Conservation (phyloP, 2,888 invertebrate genomes). For the Notocelia uddmanniana region DNA sequence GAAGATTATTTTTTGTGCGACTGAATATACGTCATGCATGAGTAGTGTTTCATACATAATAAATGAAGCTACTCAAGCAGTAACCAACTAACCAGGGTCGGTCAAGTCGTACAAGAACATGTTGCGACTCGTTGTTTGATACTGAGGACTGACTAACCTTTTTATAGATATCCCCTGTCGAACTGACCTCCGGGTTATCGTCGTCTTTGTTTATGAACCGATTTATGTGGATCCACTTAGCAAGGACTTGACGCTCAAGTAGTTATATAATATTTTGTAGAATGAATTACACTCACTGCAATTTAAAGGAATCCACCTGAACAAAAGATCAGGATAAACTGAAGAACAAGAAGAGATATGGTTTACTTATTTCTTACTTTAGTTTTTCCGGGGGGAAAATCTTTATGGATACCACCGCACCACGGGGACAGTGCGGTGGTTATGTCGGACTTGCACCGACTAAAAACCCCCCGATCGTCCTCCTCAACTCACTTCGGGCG, state of each 20-base stretch:
- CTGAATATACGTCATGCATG: not conserved
- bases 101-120: slow-evolving; percentile 2
- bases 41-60: not conserved
- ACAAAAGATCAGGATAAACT: not conserved
- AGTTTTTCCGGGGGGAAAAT: too few relatives aligned
- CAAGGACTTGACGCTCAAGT: not conserved
- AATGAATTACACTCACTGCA: not conserved
- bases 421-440: too few relatives aligned
- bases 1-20: too few relatives aligned
- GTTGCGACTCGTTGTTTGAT: slow-evolving; percentile 11
- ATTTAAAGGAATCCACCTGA: not conserved
- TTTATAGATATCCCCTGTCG: slow-evolving; percentile 7
- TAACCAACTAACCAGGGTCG: not conserved
- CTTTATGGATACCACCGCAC: too few relatives aligned
- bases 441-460: too few relatives aligned
- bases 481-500: too few relatives aligned
- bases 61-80: not conserved
- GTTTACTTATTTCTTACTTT: not conserved
- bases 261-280: not conserved
- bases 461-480: too few relatives aligned
- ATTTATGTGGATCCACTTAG: slow-evolving; percentile 1
- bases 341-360: not conserved
- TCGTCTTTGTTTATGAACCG: not conserved
- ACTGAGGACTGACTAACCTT: not conserved
- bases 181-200: slow-evolving; percentile 11